Conservation (phyloP, 1,140 invertebrate species). For the Plectrocnemia conspersa region DNA sequence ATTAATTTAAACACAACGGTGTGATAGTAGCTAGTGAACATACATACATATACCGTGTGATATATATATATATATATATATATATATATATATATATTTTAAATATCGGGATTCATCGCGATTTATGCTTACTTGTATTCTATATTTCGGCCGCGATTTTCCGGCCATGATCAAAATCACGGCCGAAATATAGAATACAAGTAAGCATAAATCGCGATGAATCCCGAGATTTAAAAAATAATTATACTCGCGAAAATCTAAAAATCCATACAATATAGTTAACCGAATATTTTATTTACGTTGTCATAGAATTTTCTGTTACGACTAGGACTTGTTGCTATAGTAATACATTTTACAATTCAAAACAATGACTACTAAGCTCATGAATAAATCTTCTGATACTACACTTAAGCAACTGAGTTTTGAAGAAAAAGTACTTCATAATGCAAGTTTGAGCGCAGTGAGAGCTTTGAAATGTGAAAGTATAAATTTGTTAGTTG, state of each 20-base stretch:
- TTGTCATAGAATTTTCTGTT: constrained; percentile 1
- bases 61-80: no score
- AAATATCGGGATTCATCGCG: constrained; percentile 5
- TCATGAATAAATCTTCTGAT: neutral
- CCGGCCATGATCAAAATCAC: no score
- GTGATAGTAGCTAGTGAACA: no score
- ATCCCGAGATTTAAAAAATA: no score
- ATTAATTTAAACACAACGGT: no score
- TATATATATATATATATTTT: neutral
- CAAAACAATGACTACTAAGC: neutral
- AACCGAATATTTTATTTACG: neutral
- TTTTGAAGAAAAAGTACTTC: constrained; percentile 12
- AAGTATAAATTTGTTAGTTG: neutral
- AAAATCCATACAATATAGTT: constrained; percentile 5
- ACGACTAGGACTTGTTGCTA: neutral
- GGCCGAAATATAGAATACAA: no score
- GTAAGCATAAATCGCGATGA: no score
- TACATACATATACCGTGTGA: no score
- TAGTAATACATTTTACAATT: neutral
- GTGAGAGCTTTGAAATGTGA: constrained; percentile 4
- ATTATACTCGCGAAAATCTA: no score
- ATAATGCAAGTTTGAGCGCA: neutral
- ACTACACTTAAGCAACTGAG: constrained; percentile 8
- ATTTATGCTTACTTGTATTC: no score
- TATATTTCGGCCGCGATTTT: no score